These are phyloP conservation scores for Penaeus japonicus DNA, from an alignment of 1,140 invertebrate genomes.

Conservation along the genomic window DNA sequence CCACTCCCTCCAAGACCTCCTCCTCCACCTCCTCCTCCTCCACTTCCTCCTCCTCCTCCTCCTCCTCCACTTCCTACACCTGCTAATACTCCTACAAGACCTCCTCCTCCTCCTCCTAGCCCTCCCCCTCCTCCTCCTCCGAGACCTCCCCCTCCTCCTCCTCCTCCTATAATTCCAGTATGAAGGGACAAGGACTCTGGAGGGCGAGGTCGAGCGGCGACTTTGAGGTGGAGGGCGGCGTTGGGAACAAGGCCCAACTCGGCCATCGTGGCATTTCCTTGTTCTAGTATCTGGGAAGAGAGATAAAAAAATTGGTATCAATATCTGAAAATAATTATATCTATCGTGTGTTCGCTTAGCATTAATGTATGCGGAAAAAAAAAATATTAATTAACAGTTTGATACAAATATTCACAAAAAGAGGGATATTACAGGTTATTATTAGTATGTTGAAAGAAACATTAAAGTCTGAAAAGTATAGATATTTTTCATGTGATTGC, in stretches of 20 bases:
- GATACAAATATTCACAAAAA: too few species aligned
- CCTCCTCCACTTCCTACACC: too few species aligned
- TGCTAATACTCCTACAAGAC: neutral
- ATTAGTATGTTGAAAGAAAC: too few species aligned
- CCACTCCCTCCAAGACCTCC: too few species aligned
- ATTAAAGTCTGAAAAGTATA: too few species aligned
- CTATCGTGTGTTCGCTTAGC: neutral
- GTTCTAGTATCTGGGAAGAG: constrained; percentile 36
- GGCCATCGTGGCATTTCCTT: constrained; percentile 49
- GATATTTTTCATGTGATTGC: too few species aligned
- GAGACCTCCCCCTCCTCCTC: neutral
- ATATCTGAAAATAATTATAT: neutral
- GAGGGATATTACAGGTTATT: too few species aligned
- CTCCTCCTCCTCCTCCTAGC: too few species aligned
- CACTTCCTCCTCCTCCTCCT: too few species aligned
- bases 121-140: neutral
- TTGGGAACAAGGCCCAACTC: constrained; percentile 57
- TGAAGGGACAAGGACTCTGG: constrained; percentile 33
- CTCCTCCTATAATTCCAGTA: neutral
- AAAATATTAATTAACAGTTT: too few species aligned
- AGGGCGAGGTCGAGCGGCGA: constrained; percentile 32
- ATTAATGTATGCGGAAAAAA: neutral
- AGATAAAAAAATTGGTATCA: neutral
- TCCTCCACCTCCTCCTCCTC: too few species aligned
- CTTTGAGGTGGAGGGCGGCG: constrained; percentile 56